Evolutionary conservation across 2,797 vertebrate genomes (phyloP), one percentile per base, ranked within the genome.

Genomic region (Scomberomorus guttatus): DNA sequence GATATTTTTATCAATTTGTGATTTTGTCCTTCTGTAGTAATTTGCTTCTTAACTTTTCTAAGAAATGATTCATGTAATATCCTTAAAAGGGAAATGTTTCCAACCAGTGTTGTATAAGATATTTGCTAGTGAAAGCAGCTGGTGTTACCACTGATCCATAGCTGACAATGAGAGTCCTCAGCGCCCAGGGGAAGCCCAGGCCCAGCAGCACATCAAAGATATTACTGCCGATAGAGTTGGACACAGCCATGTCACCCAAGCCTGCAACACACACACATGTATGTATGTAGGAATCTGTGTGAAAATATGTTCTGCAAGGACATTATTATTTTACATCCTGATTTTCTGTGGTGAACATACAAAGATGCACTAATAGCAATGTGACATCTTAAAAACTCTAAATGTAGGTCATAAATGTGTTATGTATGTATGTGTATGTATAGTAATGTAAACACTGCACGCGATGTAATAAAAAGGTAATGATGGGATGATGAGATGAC

Each of bases 171-270:
- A 96, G 94, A 29, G 95, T 96, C 81, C 94, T 93, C 80, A 96
- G 93, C 0, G 94, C 94, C 96, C 96, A 96, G 12, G 96, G 96
- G 84, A 96, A 96, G 29, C 96, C 96, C 55, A 96, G 92, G 1
- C 96, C 96, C 75, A 96, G 86, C 55, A 96, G 93, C 73, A 96
- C 95, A 54, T 96, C 96, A 77, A 96, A 96, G 71, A 96, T 95
- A 58, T 96, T 96, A 88, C 96, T 96, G 75, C 96, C 96, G 2
- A 96, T 95, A 70, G 96, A 95, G 90, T 96, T 96, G 29, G 96
- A 96, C 27, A 96, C 95, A 0, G 96, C 96, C 96, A 96, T 96
- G 90, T 96, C 96, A 0, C 96, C 96, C 93, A 96, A 89, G n/a
- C 95, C 96, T 96, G 87, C 52, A 79, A 56, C 14, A 61, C 0